Conservation (phyloP, 2,888 invertebrate species). For the Andricus curvator region DNA sequence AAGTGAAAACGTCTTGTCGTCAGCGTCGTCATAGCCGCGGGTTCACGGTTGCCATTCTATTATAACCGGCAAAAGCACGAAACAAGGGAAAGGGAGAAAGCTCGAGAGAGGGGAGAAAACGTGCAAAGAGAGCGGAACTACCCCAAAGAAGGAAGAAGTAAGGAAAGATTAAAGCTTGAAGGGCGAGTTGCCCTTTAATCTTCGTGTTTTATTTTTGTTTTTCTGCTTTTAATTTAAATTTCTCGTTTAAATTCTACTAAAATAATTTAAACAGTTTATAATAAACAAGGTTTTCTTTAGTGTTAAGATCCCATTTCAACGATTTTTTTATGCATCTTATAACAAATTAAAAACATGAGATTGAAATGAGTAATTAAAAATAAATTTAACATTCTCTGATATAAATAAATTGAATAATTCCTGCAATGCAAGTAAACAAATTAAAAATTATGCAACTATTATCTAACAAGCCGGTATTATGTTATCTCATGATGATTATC, state of each 20-base stretch:
- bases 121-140: slow-evolving; percentile 32
- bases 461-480: no score
- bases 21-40: slow-evolving; percentile 7
- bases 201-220: not conserved
- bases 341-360: no score
- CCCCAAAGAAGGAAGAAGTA: slow-evolving; percentile 14
- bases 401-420: no score
- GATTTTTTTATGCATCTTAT: not conserved
- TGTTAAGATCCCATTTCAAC: not conserved
- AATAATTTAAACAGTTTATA: not conserved
- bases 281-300: not conserved
- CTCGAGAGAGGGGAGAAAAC: slow-evolving; percentile 11
- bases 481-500: no score
- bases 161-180: not conserved
- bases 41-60: slow-evolving; percentile 27
- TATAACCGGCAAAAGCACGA: slow-evolving; percentile 29
- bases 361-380: no score
- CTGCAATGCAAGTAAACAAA: no score
- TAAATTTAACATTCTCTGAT: no score
- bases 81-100: slow-evolving; percentile 19
- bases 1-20: slow-evolving; percentile 29
- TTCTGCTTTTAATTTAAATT: not conserved
- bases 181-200: not conserved
- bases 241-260: not conserved
- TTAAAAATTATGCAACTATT: no score